phyloP scores from a whole-genome alignment of 2,797 vertebrate genomes.

The Micrastur ruficollis region DNA sequence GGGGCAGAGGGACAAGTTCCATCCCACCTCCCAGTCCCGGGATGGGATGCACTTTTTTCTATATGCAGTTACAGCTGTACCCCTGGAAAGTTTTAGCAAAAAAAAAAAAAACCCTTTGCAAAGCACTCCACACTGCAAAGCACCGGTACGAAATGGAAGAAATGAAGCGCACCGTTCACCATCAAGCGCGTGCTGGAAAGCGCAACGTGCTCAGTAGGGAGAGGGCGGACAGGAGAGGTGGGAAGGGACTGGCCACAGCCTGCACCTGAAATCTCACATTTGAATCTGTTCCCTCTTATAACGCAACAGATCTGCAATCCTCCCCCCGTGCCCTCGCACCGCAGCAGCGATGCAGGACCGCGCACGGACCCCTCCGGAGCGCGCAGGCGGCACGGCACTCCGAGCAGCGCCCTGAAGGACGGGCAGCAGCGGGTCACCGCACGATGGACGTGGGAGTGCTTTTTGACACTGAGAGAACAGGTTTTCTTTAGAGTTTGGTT shows the following conservation, averaged over 20 bases:
- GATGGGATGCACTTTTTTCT: background rate
- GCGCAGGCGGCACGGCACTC: background rate
- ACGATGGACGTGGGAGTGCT: background rate
- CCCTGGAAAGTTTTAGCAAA: background rate
- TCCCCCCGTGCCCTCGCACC: background rate
- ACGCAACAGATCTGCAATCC: background rate
- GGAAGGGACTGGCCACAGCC: background rate
- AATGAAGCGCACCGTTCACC: background rate
- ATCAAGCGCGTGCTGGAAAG: rapidly evolving
- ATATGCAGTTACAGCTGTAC: rapidly evolving
- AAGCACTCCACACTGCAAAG: background rate
- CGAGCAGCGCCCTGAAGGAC: rapidly evolving
- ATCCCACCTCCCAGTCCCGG: background rate
- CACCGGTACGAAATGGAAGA: rapidly evolving
- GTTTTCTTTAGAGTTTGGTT: background rate
- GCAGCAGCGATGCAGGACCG: background rate
- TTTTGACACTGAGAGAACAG: background rate
- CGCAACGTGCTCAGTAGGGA: rapidly evolving
- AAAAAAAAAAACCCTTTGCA: background rate
- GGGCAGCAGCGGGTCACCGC: background rate
- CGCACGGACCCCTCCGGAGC: background rate
- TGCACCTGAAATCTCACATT: rapidly evolving
- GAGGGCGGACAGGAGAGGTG: rapidly evolving
- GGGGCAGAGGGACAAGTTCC: background rate
- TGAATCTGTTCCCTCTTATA: background rate